These are phyloP conservation scores for Sinocyclocheilus grahami DNA, from an alignment of 2,113 vertebrate genomes.

Conservation along the genomic window DNA sequence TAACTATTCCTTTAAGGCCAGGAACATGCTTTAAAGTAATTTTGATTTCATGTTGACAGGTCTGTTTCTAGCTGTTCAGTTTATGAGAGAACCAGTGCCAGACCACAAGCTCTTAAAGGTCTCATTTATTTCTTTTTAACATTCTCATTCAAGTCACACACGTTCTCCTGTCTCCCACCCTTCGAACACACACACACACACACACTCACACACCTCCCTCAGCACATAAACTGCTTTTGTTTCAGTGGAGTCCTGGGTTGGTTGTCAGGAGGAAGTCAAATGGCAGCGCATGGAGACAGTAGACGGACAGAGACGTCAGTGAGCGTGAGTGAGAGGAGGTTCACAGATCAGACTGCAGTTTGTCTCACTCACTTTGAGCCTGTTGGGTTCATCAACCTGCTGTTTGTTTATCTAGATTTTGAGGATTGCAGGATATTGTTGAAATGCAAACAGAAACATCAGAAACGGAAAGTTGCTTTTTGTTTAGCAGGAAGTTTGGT, in stretches of 20 bases:
- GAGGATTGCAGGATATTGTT: neutral
- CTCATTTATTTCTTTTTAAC: neutral
- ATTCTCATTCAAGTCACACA: neutral
- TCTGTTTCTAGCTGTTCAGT: too few relatives aligned
- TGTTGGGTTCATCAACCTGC: neutral
- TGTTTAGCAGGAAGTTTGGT: conserved; percentile 2
- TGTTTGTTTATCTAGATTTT: neutral
- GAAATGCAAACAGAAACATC: neutral
- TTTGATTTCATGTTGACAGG: neutral
- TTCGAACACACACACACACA: neutral
- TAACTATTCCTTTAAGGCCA: neutral
- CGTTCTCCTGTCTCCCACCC: neutral
- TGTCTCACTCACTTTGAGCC: neutral
- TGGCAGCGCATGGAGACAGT: neutral
- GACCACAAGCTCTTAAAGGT: neutral
- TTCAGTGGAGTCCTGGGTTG: neutral
- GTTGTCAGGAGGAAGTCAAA: neutral
- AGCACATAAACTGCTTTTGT: neutral
- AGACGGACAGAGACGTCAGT: neutral
- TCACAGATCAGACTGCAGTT: too few relatives aligned
- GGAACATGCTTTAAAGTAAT: neutral
- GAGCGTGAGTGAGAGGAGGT: too few relatives aligned
- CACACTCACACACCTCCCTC: conserved; percentile 4
- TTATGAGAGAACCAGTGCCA: too few relatives aligned
- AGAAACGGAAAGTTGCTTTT: neutral